Base-by-base conservation (phyloP, 2,888 invertebrate genomes). In the Isotomurus palustris region DNA sequence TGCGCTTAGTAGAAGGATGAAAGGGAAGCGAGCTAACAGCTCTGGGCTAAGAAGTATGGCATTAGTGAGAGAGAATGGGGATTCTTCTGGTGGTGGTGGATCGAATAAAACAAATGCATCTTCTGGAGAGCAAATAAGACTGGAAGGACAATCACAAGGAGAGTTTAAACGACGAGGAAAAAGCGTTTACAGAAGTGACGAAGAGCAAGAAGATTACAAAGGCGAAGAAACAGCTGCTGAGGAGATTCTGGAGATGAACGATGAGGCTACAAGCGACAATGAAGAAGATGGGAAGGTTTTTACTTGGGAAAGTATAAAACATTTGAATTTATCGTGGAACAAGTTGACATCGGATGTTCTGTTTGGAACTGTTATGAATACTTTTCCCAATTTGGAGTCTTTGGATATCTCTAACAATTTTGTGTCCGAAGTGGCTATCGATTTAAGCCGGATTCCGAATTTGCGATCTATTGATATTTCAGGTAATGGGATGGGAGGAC, bases 391-490 rank as follows among this genome's bases (percentile, higher is more conserved):
- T 36, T 43, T 66, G 57, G 63, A 60, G 36, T 29, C 50, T 19
- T 35, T 66, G 14, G 56, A 63, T 29, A 27, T 66, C 12, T 43
- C 53, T 0, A 48, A 59, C 27, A 66, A 66, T 44, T 52, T 51
- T 28, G 38, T 66, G 17, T 44, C 44, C 14, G 53, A 49, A 3
- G 24, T 66, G 44, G 55, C 51, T 22, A 38, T 47, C 17, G 19
- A 22, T 19, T n/a, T 47, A 4, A 19, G 22, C 5, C 47, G 24
- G 24, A 4, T 28, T 6, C 51, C 50, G 24, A 43, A 57, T 49
- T 56, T 66, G 2, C 40, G 47, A 27, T 53, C 29, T 22, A 54
- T 66, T 19, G 66, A 66, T 40, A 54, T 66, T 45, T 66, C 66
- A 48, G 63, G 66, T 66, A 36, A 53, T 50, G 43, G 27, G 29